Evolutionary conservation across 2,113 vertebrate species (phyloP), one percentile per base, ranked within the genome.

Genomic region (Anseranas semipalmata): DNA sequence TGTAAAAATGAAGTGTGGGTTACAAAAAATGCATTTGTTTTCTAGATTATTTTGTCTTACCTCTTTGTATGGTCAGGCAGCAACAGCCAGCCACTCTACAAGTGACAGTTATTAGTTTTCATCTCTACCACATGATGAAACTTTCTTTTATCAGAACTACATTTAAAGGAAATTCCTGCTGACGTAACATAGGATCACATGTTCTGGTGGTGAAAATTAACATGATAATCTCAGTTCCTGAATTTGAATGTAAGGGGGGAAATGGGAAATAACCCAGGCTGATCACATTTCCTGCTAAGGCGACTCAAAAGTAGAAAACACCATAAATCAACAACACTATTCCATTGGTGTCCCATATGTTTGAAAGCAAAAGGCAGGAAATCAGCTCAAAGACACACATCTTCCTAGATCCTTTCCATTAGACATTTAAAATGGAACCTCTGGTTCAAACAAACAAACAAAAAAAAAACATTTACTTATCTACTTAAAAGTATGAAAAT

Each of bases 21-120:
- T 84, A 85, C 87, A 52, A 84, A 85, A 82, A 90, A 86, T 71
- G 86, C 89, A 43, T 96, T 95, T 93, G 41, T 93, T 95, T 93
- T 74, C 80, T 90, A 72, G 56, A 16, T 67, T 10, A 79, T 66
- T 97, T 77, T 71, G 33, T 77, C 72, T 93, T 66, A 35, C 55
- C 92, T 94, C 63, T 20, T 30, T 37, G 75, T 41, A 60, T 8
- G 59, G 79, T 12, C 65, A 9, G 67, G 75, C 7, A 6, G 15
- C 70, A 91, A 52, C 50, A 85, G 87, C 35, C 20, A 0, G 15
- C 53, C 7, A 0, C 24, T 75, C 74, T 50, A 3, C 55, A 22
- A 62, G 75, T 0, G 1, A 27, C 0, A 62, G 82, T 72, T 70
- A 25, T 7, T 80, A 62, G 67, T 70, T 56, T 79, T 60, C 62